phyloP scores from a whole-genome alignment of 2,888 invertebrate species.

The Globia sparganii region DNA sequence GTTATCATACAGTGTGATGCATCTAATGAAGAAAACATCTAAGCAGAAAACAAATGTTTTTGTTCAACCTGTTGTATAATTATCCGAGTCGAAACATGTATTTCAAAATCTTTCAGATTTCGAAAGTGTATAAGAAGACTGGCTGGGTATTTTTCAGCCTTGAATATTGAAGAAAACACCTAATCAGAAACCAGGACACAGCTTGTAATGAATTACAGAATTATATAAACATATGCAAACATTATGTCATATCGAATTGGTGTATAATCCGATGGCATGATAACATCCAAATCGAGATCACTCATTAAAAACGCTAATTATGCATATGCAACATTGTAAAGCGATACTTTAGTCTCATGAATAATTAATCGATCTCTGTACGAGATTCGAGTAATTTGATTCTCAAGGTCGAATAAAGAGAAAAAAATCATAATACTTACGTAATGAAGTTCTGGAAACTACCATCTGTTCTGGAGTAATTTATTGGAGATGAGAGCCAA shows the following conservation, averaged over 20 bases:
- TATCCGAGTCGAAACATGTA: too few species aligned
- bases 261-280: conserved; percentile 29
- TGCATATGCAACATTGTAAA: conserved; percentile 51
- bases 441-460: neutral
- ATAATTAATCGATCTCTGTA: conserved; percentile 56
- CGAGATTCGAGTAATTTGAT: conserved; percentile 71
- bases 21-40: too few species aligned
- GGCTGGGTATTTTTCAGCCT: too few species aligned
- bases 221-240: neutral
- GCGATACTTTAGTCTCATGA: conserved; percentile 58
- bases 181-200: too few species aligned
- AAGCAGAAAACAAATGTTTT: too few species aligned
- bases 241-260: neutral
- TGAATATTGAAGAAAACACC: too few species aligned
- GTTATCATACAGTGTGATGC: too few species aligned
- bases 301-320: conserved; percentile 50
- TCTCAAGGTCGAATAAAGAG: conserved; percentile 70
- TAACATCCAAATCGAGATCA: conserved; percentile 12
- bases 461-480: neutral
- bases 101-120: too few species aligned
- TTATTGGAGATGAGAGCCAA: neutral
- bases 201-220: neutral
- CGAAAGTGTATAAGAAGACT: too few species aligned
- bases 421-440: neutral
- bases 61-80: too few species aligned